Percentiles rank a stretch among this genome's conserved stretches.
phyloP scores from a whole-genome alignment of 2,113 vertebrate genomes.

The Vimba vimba region DNA sequence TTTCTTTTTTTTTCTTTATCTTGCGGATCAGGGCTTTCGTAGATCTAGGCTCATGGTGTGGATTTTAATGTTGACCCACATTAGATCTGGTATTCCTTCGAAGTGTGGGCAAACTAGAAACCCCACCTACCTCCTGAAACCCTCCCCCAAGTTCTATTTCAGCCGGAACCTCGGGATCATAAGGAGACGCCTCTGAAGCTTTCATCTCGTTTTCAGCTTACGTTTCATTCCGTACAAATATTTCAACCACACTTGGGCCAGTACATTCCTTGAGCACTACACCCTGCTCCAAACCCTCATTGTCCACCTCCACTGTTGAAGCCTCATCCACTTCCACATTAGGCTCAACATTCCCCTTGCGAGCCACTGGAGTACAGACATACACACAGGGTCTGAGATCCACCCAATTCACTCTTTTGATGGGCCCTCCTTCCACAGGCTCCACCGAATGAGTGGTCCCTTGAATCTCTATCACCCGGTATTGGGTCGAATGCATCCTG shows the following conservation, averaged over 20 bases:
- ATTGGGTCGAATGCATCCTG: too few species aligned
- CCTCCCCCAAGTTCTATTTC: not conserved
- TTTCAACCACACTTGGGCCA: not conserved
- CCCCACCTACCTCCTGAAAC: not conserved
- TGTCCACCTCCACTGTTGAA: not conserved
- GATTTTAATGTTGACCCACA: conserved; percentile 7
- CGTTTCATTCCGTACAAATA: not conserved
- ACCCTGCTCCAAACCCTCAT: not conserved
- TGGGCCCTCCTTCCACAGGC: not conserved
- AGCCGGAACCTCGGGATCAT: not conserved
- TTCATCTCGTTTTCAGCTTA: not conserved
- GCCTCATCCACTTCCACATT: not conserved
- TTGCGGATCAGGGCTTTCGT: too few species aligned
- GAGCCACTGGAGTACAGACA: not conserved
- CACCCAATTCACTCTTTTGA: not conserved
- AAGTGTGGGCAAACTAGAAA: not conserved
- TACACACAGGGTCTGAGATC: not conserved
- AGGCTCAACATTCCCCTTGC: not conserved
- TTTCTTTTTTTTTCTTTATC: too few species aligned
- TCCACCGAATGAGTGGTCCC: not conserved
- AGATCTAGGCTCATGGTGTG: conserved; percentile 21
- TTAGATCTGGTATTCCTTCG: not conserved
- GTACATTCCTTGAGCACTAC: not conserved
- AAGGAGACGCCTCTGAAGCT: too few species aligned
- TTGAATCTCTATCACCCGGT: too few species aligned